These are phyloP conservation scores for Otolemur garnettii DNA, from an alignment of 2,113 vertebrate genomes.

Conservation along the genomic window DNA sequence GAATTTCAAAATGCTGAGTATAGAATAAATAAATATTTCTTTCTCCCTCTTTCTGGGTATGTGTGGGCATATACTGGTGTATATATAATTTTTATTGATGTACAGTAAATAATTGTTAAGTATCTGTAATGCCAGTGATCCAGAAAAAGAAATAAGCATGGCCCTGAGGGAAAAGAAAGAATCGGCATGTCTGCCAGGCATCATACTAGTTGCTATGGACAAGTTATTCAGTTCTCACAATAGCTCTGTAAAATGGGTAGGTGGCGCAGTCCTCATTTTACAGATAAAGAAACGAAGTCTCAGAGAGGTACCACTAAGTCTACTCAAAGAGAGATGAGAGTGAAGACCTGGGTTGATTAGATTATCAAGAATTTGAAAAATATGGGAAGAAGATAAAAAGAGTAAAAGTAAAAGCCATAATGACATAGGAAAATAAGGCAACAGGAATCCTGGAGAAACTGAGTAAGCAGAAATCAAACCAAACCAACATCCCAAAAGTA, in stretches of 20 bases:
- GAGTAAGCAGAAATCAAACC: neutral
- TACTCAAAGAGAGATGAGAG: neutral
- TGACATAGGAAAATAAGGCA: neutral
- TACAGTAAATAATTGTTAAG: neutral
- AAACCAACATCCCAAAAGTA: neutral
- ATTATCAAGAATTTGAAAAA: neutral
- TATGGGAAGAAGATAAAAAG: neutral
- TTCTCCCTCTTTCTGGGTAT: neutral
- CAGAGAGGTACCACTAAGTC: neutral
- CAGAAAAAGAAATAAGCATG: neutral
- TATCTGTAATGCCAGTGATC: neutral
- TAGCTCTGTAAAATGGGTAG: neutral
- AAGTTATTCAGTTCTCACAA: neutral
- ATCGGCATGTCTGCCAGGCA: too few species aligned
- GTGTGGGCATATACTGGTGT: neutral
- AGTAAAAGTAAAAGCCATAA: neutral
- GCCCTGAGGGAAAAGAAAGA: neutral
- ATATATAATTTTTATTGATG: neutral
- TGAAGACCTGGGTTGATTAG: neutral
- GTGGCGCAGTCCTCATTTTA: neutral
- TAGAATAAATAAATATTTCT: neutral
- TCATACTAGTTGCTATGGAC: too few species aligned
- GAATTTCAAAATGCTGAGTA: constrained; percentile 3
- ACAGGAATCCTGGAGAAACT: neutral
- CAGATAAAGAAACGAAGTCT: neutral